Percentiles rank a stretch among this genome's conserved stretches.
Evolutionary conservation across 2,888 invertebrate genomes (phyloP).

Genomic region (Leucania comma): DNA sequence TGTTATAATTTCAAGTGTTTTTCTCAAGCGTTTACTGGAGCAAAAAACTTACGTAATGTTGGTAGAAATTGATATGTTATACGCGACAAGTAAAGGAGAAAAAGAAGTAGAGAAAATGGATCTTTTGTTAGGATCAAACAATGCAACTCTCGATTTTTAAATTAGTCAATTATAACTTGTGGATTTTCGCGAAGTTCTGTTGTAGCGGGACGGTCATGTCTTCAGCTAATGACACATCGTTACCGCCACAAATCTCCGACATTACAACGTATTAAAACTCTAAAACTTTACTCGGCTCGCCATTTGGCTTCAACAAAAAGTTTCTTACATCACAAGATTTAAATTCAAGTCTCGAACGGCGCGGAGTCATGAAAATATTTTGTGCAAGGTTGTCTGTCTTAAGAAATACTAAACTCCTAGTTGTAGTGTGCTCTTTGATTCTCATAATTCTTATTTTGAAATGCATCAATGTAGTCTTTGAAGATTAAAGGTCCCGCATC

Average conservation of each 20-base stretch:
- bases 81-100: slow-evolving; percentile 5
- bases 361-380: slow-evolving; percentile 67
- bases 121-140: slow-evolving; percentile 62
- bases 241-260: slow-evolving; percentile 88
- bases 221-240: slow-evolving; percentile 86
- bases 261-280: slow-evolving; percentile 90
- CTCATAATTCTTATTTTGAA: slow-evolving; percentile 41
- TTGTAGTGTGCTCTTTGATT: slow-evolving; percentile 52
- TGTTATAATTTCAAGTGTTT: slow-evolving; percentile 39
- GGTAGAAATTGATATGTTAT: slow-evolving; percentile 29
- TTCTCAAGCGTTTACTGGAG: slow-evolving; percentile 15
- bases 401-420: slow-evolving; percentile 54
- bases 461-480: slow-evolving; percentile 12
- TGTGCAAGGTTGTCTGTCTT: slow-evolving; percentile 66
- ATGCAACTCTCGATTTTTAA: slow-evolving; percentile 72
- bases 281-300: slow-evolving; percentile 86
- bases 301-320: slow-evolving; percentile 87
- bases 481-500: slow-evolving; percentile 7
- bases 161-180: slow-evolving; percentile 76
- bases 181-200: slow-evolving; percentile 71
- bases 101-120: slow-evolving; percentile 42
- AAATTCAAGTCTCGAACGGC: slow-evolving; percentile 84
- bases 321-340: slow-evolving; percentile 88
- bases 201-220: slow-evolving; percentile 74
- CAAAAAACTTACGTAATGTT: slow-evolving; percentile 27